Percentiles rank a stretch among this genome's conserved stretches.
phyloP scores from a whole-genome alignment of 2,113 vertebrate genomes.

The Chionis minor region DNA sequence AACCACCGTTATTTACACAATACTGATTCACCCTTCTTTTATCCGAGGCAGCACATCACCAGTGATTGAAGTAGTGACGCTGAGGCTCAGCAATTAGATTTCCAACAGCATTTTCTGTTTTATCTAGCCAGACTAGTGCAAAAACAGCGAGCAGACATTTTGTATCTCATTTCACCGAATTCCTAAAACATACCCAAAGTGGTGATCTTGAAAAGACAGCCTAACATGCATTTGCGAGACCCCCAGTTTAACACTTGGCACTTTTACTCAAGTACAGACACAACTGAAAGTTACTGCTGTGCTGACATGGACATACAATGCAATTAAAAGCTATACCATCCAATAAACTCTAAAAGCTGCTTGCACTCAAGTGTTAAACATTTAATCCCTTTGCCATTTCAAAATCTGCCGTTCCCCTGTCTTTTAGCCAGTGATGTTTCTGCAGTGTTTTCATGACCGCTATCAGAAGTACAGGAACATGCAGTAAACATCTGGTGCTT shows the following conservation, averaged over 20 bases:
- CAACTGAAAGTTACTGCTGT: background rate
- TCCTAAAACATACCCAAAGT: background rate
- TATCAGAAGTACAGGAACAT: background rate
- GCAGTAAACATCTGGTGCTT: conserved; percentile 32
- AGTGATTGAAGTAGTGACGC: fast-evolving
- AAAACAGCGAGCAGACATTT: background rate
- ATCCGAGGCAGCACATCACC: background rate
- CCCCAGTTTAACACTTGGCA: background rate
- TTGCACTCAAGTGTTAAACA: background rate
- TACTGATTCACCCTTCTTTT: background rate
- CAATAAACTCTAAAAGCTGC: background rate
- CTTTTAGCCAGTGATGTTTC: background rate
- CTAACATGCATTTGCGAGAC: background rate
- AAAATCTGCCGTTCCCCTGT: background rate
- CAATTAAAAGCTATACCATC: background rate
- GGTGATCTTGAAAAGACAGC: background rate
- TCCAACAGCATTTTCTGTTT: background rate
- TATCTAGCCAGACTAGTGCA: background rate
- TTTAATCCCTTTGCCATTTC: background rate
- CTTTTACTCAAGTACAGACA: background rate
- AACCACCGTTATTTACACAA: fast-evolving
- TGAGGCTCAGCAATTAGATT: background rate
- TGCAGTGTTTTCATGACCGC: background rate
- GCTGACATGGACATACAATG: background rate
- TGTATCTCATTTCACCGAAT: background rate